These are phyloP conservation scores for Setipinna tenuifilis DNA, from an alignment of 2,797 vertebrate species.

Conservation along the genomic window DNA sequence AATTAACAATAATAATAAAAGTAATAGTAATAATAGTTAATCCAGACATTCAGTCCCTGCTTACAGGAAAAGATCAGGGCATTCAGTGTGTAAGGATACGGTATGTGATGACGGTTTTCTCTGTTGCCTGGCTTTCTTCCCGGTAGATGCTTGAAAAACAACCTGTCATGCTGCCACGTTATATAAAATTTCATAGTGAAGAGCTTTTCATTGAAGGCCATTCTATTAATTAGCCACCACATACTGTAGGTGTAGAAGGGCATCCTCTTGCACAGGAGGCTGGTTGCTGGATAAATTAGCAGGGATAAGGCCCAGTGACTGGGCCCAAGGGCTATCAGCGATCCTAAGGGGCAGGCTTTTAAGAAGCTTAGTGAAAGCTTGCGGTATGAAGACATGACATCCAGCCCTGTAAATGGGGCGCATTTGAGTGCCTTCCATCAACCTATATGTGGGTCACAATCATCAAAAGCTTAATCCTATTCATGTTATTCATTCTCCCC, in stretches of 20 bases:
- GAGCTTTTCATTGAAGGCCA: not conserved
- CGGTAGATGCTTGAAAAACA: no score
- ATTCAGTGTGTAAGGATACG: no score
- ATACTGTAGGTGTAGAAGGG: not conserved
- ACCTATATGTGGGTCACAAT: conserved; percentile 73
- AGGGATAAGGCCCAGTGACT: conserved; percentile 70
- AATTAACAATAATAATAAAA: no score
- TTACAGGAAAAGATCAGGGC: no score
- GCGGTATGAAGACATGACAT: conserved; percentile 79
- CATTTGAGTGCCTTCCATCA: conserved; percentile 77
- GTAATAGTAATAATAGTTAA: no score
- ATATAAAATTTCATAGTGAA: no score
- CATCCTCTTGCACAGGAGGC: not conserved
- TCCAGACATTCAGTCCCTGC: no score
- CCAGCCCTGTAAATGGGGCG: conserved; percentile 77
- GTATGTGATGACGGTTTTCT: no score
- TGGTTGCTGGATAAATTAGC: conserved; percentile 77
- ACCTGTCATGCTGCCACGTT: no score
- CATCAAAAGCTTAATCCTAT: conserved; percentile 72
- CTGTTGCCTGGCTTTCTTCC: no score
- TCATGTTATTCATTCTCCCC: conserved; percentile 70
- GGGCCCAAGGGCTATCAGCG: conserved; percentile 73
- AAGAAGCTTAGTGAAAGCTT: conserved; percentile 83
- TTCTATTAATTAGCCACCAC: conserved; percentile 5
- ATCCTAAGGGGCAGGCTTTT: conserved; percentile 79